Evolutionary conservation across 2,888 invertebrate species (phyloP).

Genomic region (Cephalotes varians): DNA sequence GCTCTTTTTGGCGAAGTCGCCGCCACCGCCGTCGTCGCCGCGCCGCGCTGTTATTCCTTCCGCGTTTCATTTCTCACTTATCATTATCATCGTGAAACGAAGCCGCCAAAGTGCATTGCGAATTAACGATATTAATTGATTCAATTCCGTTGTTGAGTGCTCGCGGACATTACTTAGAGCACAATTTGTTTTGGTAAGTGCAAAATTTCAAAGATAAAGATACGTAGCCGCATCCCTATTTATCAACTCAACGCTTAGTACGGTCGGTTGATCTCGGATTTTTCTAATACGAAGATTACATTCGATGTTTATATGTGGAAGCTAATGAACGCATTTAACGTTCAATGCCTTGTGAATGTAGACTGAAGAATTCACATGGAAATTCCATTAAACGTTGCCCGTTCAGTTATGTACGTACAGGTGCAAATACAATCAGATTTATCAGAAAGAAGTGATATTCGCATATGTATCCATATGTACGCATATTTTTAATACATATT

Average conservation of each 20-base stretch:
- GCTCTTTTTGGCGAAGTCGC: slow-evolving; percentile 55
- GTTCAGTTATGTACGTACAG: background rate
- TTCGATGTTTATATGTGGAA: slow-evolving; percentile 4
- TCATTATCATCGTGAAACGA: slow-evolving; percentile 46
- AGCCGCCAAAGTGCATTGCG: slow-evolving; percentile 1
- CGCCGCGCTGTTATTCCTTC: background rate
- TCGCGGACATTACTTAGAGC: slow-evolving; percentile 1
- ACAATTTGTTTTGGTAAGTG: slow-evolving; percentile 24
- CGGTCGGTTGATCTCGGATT: slow-evolving; percentile 5
- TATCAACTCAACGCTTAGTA: background rate
- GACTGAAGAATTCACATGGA: slow-evolving; percentile 1
- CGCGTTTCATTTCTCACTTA: slow-evolving; percentile 43
- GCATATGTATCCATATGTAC: background rate
- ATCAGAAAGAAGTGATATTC: background rate
- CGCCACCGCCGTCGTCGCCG: background rate
- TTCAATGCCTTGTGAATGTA: background rate
- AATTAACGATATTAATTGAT: slow-evolving; percentile 42
- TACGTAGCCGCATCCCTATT: background rate
- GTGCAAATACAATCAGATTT: background rate
- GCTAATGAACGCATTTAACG: slow-evolving; percentile 12
- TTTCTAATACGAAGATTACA: slow-evolving; percentile 18
- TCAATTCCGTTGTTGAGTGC: slow-evolving; percentile 27
- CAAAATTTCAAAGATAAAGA: slow-evolving; percentile 16
- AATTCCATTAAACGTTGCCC: slow-evolving; percentile 1
- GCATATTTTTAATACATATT: background rate